Evolutionary conservation across 2,797 vertebrate species (phyloP), one percentile per base, ranked within the genome.

Genomic region (Neosilurus hyrtlii): DNA sequence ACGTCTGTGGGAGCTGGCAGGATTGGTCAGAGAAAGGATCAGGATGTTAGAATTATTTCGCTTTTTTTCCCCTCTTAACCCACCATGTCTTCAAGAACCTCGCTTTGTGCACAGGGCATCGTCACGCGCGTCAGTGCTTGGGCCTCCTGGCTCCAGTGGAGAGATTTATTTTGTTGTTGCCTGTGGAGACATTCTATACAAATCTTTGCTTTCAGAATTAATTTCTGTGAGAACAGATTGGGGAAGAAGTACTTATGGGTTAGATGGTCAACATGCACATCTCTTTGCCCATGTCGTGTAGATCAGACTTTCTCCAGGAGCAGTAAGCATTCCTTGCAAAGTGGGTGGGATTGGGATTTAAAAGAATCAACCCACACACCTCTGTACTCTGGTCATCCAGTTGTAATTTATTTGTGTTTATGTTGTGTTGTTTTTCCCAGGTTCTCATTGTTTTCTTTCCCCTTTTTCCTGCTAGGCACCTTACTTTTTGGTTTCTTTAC

Each of bases 401-500:
- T 20, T 7, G 9, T 61, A n/a, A 16, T 51, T 6, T 16, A 79
- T 79, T n/a, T 1, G 2, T 68, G 2, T 43, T 43, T 7, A 30
- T 0, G 20, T 70, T 70, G 49, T 26, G 4, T 65, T 0, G 18
- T 77, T 57, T n/a, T 67, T 22, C 51, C 71, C 26, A 37, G 24
- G 37, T 49, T 37, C 79, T 70, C 82, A 70, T 61, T 74, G 26
- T 81, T 14, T 49, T 11, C 82, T 71, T 66, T 0, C 59, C 15
- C 51, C n/a, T 20, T 6, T 79, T 9, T 80, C 0, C 0, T 8
- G 24, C 54, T 80, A 98, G 97, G 94, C 84, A 87, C 90, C 4
- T 94, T 98, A 37, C 92, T 98, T 67, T 91, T 94, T 4, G 94
- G 93, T 24, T 99, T 99, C 90, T 99, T 97, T 90, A 90, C 90